phyloP scores from a whole-genome alignment of 2,797 vertebrate genomes.

The Molossus alvarezi region DNA sequence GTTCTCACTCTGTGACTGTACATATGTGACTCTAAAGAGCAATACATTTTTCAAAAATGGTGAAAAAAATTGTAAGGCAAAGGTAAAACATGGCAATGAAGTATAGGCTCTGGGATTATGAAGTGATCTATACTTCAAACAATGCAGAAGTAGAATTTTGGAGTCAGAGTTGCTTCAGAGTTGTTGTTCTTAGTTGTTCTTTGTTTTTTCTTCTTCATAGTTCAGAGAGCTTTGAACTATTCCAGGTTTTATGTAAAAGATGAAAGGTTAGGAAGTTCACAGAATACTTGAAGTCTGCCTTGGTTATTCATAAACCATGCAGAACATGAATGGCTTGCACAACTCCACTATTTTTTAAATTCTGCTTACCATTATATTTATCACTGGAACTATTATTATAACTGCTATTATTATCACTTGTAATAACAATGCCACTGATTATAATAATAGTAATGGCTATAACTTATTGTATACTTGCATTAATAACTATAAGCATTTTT shows the following conservation, averaged over 20 bases:
- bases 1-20: not conserved
- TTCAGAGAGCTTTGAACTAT: not conserved
- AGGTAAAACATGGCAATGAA: not conserved
- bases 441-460: not conserved
- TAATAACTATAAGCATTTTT: not conserved
- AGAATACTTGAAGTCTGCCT: conserved; percentile 11
- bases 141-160: not conserved
- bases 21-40: not conserved
- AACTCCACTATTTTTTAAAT: not conserved
- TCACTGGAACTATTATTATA: not conserved
- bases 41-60: not conserved
- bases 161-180: not conserved
- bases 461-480: not conserved
- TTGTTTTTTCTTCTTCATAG: not conserved
- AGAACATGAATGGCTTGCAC: not conserved
- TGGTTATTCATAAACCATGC: not conserved
- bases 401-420: not conserved
- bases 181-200: not conserved
- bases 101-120: not conserved
- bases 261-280: not conserved
- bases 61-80: not conserved
- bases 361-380: not conserved
- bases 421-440: not conserved
- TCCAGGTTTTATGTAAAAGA: not conserved
- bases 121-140: not conserved